phyloP scores from a whole-genome alignment of 2,888 invertebrate genomes.

The Elegia similella region DNA sequence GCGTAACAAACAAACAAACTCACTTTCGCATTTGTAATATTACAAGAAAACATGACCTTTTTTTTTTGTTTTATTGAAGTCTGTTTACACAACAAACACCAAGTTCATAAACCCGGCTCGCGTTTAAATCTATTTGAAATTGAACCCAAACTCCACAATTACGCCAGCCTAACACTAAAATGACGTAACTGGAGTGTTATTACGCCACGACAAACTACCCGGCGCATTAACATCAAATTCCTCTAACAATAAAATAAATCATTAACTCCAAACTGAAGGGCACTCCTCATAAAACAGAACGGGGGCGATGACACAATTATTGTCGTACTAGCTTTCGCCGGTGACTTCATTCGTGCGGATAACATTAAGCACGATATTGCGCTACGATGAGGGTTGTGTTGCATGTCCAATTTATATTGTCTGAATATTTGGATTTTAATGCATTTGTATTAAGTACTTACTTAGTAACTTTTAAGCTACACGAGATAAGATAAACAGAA shows the following conservation, averaged over 20 bases:
- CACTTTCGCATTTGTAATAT: too few species aligned
- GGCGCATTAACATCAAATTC: constrained; percentile 17
- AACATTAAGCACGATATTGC: neutral
- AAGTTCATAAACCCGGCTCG: neutral
- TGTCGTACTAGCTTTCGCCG: constrained; percentile 23
- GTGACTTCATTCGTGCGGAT: neutral
- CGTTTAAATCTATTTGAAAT: constrained; percentile 27
- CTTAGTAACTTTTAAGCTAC: too few species aligned
- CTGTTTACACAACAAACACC: neutral
- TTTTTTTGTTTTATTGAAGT: too few species aligned
- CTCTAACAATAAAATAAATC: constrained; percentile 19
- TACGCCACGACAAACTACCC: constrained; percentile 17
- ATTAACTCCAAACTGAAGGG: constrained; percentile 18
- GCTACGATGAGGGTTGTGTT: too few species aligned
- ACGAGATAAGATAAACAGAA: too few species aligned
- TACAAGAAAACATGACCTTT: too few species aligned
- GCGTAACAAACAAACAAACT: too few species aligned
- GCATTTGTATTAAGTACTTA: too few species aligned
- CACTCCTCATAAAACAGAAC: constrained; percentile 17
- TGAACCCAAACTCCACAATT: constrained; percentile 41
- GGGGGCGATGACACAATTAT: constrained; percentile 25
- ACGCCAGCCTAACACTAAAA: constrained; percentile 9
- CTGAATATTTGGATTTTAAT: too few species aligned
- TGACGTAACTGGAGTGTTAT: constrained; percentile 16
- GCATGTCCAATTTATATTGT: too few species aligned